A percentile compares a stretch with the other conserved stretches of the same genome.
phyloP scores from a whole-genome alignment of 1,140 invertebrate genomes.

The Drosophila nigrodunni region DNA sequence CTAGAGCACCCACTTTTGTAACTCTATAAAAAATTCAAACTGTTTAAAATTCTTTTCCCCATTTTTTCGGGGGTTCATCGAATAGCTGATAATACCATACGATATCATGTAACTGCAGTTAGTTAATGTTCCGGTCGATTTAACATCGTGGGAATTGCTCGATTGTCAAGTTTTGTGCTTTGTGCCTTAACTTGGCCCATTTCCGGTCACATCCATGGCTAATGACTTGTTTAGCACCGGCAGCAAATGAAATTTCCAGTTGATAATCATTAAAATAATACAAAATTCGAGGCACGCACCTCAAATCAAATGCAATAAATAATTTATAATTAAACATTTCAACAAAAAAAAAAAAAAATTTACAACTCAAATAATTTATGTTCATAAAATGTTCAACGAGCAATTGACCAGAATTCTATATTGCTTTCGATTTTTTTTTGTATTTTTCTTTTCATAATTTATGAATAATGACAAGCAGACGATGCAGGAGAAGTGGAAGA shows the following conservation, averaged over 20 bases:
- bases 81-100: conserved; percentile 5
- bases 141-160: conserved; percentile 36
- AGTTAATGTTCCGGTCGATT: conserved; percentile 39
- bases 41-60: background rate
- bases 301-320: conserved; percentile 76
- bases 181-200: conserved; percentile 14
- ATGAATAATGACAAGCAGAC: conserved; percentile 51
- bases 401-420: conserved; percentile 68
- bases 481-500: background rate
- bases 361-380: conserved; percentile 75
- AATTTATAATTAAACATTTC: conserved; percentile 74
- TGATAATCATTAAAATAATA: conserved; percentile 1
- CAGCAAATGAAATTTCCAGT: conserved; percentile 17
- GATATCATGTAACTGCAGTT: conserved; percentile 14
- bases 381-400: conserved; percentile 66
- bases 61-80: conserved; percentile 2
- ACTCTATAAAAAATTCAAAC: background rate
- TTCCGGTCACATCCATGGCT: conserved; percentile 63
- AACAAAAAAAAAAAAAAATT: conserved; percentile 48
- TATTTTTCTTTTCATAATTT: conserved; percentile 54
- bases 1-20: no score
- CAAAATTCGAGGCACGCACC: conserved; percentile 55
- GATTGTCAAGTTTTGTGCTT: conserved; percentile 8
- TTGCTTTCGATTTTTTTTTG: background rate
- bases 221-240: conserved; percentile 55